Base-by-base conservation (phyloP, 2,888 invertebrate genomes). In the Idaea biselata region DNA sequence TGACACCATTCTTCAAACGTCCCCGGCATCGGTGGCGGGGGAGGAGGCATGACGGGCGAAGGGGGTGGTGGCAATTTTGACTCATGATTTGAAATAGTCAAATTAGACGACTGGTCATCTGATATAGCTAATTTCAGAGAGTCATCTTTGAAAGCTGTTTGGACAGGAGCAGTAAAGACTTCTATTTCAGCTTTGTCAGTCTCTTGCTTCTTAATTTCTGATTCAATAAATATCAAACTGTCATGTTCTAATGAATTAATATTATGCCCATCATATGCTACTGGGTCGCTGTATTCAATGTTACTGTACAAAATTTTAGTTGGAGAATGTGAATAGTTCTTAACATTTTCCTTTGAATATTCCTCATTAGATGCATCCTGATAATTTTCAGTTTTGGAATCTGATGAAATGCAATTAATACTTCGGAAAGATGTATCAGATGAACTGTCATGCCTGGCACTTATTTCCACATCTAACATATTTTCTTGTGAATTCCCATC, bases 351-450 rank as follows among this genome's bases (percentile, higher is more conserved):
- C 60, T 73, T 62, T 60, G 60, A 32, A 63, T 61, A 60, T 62
- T 79, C 75, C 63, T 73, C 74, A 70, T 70, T 69, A 63, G 73
- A 64, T 59, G 76, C 58, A 60, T 80, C 78, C 62, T 72, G 70
- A 58, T 74, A 72, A 73, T 71, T 79, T 59, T 80, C 80, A 57
- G 74, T 73, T 68, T 77, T 76, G 68, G 83, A 68, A 63, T 87
- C 88, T 67, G 65, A 71, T 57, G 82, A 83, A 54, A 66, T 59
- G 80, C 80, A 66, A 76, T 79, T 68, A 81, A 72, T 84, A 70
- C 86, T 91, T 62, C 82, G 73, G 73, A 87, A 89, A 67, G 89
- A 89, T 32, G 78, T 77, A 65, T 90, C 88, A 54, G 90, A 91
- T 64, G 84, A 87, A 72, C 84, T 85, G 63, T 82, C 77, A 76